A percentile compares a stretch with the other conserved stretches of the same genome.
Conservation (phyloP, 2,888 invertebrate species). For the Polydrusus cervinus region DNA sequence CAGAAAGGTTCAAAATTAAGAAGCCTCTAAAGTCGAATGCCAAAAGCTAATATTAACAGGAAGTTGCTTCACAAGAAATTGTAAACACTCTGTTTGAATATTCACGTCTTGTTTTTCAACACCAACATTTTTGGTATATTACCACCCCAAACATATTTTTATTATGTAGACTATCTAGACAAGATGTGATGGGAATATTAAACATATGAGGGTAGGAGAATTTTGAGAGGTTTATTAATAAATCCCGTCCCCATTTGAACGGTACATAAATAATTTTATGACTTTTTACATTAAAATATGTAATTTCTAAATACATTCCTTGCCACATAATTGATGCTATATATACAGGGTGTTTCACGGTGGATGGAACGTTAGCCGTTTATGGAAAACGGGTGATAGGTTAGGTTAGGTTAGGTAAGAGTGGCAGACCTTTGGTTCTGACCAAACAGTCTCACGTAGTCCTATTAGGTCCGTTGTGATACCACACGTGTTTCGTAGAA, state of each 20-base stretch:
- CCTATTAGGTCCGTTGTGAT: no score
- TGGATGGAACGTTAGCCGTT: no score
- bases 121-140: constrained; percentile 28
- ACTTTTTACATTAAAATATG: neutral
- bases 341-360: no score
- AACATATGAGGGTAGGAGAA: constrained; percentile 27
- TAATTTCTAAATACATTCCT: no score
- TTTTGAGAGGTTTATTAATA: constrained; percentile 10
- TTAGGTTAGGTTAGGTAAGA: no score
- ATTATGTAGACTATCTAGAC: constrained; percentile 24
- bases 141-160: constrained; percentile 39
- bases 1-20: neutral
- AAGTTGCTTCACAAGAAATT: constrained; percentile 10
- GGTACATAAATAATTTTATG: neutral
- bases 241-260: neutral
- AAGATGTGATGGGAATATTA: constrained; percentile 24
- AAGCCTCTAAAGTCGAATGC: neutral
- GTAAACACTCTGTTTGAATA: constrained; percentile 13
- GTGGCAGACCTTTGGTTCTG: no score
- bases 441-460: no score
- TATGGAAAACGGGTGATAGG: no score
- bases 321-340: no score
- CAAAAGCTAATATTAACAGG: neutral
- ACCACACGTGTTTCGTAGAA: no score
- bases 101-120: constrained; percentile 34